These are phyloP conservation scores for Cyrtorhinus lividipennis DNA, from an alignment of 1,140 invertebrate genomes.

Conservation along the genomic window DNA sequence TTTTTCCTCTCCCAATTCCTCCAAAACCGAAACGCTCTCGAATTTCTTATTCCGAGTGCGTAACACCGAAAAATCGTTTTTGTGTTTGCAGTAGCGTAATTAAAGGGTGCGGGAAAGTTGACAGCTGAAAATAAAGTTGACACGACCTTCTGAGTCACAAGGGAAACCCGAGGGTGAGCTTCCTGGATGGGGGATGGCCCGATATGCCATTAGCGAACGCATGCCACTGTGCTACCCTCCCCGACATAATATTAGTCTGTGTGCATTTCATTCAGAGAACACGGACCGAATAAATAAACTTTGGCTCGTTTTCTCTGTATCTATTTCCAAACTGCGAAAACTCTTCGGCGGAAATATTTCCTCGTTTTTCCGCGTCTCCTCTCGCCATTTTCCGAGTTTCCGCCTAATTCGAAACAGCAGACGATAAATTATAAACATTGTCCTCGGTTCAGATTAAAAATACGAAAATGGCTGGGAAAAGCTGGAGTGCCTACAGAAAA, in stretches of 20 bases:
- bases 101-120: slow-evolving; percentile 1
- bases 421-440: too few species aligned
- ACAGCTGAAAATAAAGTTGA: slow-evolving; percentile 7
- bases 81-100: background rate
- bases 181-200: background rate
- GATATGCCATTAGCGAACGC: slow-evolving; percentile 1
- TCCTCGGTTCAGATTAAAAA: too few species aligned
- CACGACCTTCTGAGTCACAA: background rate
- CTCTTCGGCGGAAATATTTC: too few species aligned
- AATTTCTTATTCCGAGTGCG: background rate
- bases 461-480: too few species aligned
- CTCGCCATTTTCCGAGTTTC: too few species aligned
- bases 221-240: background rate
- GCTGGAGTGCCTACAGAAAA: too few species aligned
- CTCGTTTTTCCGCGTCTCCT: too few species aligned
- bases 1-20: too few species aligned
- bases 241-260: background rate
- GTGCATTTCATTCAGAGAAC: background rate
- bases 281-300: background rate
- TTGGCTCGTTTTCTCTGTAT: background rate
- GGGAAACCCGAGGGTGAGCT: background rate
- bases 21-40: too few species aligned
- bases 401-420: too few species aligned
- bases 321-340: too few species aligned
- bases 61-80: background rate